phyloP scores from a whole-genome alignment of 2,113 vertebrate genomes.

The Indri indri region DNA sequence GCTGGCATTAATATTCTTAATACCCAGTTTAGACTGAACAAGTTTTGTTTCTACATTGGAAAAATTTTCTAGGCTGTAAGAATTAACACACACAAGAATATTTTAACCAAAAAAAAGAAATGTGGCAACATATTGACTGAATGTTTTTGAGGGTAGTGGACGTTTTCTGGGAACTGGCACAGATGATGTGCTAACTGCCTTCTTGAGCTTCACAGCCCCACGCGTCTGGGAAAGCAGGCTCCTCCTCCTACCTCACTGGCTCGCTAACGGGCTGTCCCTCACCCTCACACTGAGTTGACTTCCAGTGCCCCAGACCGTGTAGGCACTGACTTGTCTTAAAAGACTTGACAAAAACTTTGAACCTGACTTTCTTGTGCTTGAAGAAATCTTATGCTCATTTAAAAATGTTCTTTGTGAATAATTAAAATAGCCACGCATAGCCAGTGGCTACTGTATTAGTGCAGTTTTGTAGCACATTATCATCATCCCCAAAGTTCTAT shows the following conservation, averaged over 20 bases:
- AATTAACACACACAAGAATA: neutral
- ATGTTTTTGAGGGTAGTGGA: neutral
- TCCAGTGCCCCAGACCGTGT: neutral
- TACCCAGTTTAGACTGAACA: neutral
- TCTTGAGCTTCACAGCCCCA: neutral
- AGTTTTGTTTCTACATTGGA: neutral
- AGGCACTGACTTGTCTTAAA: neutral
- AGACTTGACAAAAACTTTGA: conserved; percentile 21
- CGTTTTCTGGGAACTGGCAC: neutral
- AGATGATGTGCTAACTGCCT: neutral
- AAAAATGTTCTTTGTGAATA: neutral
- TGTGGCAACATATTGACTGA: neutral
- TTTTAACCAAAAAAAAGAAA: neutral
- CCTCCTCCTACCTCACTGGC: neutral
- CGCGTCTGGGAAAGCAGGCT: neutral
- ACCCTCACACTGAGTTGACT: neutral
- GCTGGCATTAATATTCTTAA: neutral
- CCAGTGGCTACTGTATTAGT: neutral
- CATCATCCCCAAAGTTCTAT: neutral
- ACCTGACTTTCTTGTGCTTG: neutral
- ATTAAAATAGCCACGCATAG: neutral
- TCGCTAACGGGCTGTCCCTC: neutral
- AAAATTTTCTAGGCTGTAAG: neutral
- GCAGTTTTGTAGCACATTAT: neutral
- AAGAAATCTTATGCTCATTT: neutral